Evolutionary conservation across 2,888 invertebrate species (phyloP), one percentile per base, ranked within the genome.

Genomic region (Trachelus stipa): DNA sequence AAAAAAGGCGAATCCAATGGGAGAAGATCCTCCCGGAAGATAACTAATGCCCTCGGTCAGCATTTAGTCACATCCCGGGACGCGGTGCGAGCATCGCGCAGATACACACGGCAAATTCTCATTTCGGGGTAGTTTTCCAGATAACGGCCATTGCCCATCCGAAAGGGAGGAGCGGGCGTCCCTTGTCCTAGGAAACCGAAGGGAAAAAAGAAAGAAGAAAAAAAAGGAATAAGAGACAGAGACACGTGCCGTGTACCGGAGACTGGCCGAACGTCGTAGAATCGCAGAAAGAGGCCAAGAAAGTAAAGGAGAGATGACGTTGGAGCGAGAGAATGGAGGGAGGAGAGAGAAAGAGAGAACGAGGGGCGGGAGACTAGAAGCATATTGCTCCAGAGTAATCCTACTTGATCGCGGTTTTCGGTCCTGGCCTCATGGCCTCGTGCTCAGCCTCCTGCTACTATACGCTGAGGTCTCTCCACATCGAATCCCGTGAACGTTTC

Each of bases 341-440:
- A 69, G 69, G 74, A 79, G 78, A 81, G 83, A 87, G 83, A 15
- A 0, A 34, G 34, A 9, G 34, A 34, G 34, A 34, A 34, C 9
- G 11, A 15, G 40, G 40, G 40, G 40, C 0, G 40, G 40, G 40
- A 15, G 15, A 88, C 87, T 85, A 85, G 84, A 86, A 85, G 84
- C 89, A 90, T 90, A 90, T 90, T 90, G 90, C 89, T 88, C 81
- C 85, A 81, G 81, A 88, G 90, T 90, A 90, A 90, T 90, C 90
- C 90, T 88, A 88, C 90, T 90, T 90, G 90, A 90, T 90, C 90
- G 90, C 88, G 90, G 90, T 88, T 90, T 89, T 88, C 85, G 88
- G 88, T 85, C 69, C 69, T n/a, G 69, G 31, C 31, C 33, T 30
- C 33, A 33, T 33, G 86, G 85, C 83, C 84, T 83, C 79, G 76